Evolutionary conservation across 2,797 vertebrate species (phyloP).

Genomic region (Labeo calbasu): DNA sequence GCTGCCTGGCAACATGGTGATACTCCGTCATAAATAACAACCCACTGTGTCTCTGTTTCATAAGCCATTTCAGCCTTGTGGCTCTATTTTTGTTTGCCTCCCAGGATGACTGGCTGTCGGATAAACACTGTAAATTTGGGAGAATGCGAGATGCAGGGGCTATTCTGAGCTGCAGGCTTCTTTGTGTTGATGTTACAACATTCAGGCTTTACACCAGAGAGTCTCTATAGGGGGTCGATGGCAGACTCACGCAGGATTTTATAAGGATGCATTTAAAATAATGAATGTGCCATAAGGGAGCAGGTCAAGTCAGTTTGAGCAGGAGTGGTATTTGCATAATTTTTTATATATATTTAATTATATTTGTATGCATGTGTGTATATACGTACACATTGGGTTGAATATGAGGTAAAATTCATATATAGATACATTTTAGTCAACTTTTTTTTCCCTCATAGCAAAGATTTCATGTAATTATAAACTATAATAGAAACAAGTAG

Average conservation of each 20-base stretch:
- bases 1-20: constrained; percentile 47
- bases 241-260: constrained; percentile 11
- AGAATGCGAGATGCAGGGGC: constrained; percentile 36
- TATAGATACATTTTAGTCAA: not conserved
- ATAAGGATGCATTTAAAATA: not conserved
- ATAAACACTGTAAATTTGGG: constrained; percentile 49
- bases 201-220: constrained; percentile 26
- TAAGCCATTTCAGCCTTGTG: constrained; percentile 44
- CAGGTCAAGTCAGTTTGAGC: not conserved
- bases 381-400: not conserved
- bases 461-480: not conserved
- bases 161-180: constrained; percentile 41
- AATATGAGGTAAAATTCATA: not conserved
- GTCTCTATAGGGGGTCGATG: constrained; percentile 27
- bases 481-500: not conserved
- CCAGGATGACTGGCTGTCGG: constrained; percentile 36
- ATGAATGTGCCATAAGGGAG: constrained; percentile 6
- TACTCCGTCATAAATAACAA: constrained; percentile 46
- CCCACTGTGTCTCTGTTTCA: constrained; percentile 46
- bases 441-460: not conserved
- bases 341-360: not conserved
- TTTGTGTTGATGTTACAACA: constrained; percentile 27
- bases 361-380: not conserved
- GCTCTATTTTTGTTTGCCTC: constrained; percentile 49
- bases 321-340: not conserved